phyloP scores from a whole-genome alignment of 64 coral and sea anemone species.

The Platygyra sinensis region DNA sequence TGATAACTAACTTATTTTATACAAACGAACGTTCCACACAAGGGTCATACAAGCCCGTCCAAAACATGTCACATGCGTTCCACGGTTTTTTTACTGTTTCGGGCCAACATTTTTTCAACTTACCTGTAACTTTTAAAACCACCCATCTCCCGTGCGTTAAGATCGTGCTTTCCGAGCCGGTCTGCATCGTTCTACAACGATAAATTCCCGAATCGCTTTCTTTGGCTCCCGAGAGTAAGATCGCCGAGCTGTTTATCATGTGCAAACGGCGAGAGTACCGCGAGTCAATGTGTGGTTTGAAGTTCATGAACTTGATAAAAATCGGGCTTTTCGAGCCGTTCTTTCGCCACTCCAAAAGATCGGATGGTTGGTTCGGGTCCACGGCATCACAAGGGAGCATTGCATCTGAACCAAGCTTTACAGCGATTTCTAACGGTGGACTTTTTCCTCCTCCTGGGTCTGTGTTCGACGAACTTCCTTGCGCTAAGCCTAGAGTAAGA shows the following conservation, averaged over 20 bases:
- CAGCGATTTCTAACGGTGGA: conserved; percentile 40
- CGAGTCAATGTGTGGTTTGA: conserved; percentile 69
- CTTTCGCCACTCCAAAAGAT: conserved; percentile 78
- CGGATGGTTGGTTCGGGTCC: conserved; percentile 8
- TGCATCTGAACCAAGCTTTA: conserved; percentile 77
- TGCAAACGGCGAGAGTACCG: conserved; percentile 69
- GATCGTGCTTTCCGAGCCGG: conserved; percentile 38
- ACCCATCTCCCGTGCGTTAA: conserved; percentile 67
- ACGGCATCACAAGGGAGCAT: conserved; percentile 77
- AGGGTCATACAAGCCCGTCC: neutral
- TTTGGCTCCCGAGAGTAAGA: conserved; percentile 79
- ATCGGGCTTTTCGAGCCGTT: conserved; percentile 83
- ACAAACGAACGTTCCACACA: no score
- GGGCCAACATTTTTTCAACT: conserved; percentile 14
- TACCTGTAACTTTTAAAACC: conserved; percentile 75
- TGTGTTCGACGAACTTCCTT: conserved; percentile 30
- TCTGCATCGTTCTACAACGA: conserved; percentile 72
- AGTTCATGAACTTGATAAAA: conserved; percentile 90
- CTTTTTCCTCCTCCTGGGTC: conserved; percentile 19
- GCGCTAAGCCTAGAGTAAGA: conserved; percentile 9
- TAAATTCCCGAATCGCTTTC: conserved; percentile 79
- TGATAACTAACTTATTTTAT: conserved; percentile 13
- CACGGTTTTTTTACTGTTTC: neutral
- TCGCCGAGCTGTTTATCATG: conserved; percentile 73
- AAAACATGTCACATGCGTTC: neutral